Percentiles rank a stretch among this genome's conserved stretches.
Evolutionary conservation across 2,113 vertebrate species (phyloP).

Genomic region (Stegostoma tigrinum): DNA sequence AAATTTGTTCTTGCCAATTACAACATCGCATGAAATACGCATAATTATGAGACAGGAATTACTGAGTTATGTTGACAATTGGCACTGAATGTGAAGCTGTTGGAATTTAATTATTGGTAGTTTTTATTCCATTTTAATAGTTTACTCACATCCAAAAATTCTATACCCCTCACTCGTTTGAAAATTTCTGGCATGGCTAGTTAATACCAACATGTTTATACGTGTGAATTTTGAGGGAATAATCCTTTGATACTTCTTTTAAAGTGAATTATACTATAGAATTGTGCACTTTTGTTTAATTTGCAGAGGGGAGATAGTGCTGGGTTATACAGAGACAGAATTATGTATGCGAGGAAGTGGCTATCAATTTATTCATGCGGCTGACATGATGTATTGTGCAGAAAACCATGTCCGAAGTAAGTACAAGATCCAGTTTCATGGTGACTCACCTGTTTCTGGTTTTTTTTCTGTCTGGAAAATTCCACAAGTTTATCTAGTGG

Average conservation of each 20-base stretch:
- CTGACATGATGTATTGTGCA: slow-evolving; percentile 78
- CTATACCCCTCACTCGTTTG: neutral
- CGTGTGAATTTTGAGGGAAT: neutral
- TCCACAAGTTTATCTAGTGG: neutral
- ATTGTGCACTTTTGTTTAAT: slow-evolving; percentile 7
- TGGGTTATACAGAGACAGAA: slow-evolving; percentile 76
- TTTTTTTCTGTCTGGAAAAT: neutral
- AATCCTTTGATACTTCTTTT: neutral
- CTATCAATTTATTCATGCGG: slow-evolving; percentile 78
- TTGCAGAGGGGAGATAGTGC: slow-evolving; percentile 66
- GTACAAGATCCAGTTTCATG: slow-evolving; percentile 42
- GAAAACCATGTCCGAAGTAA: slow-evolving; percentile 76
- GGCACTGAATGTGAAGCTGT: neutral
- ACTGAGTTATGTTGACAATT: neutral
- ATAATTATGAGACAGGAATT: neutral
- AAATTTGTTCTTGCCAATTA: neutral
- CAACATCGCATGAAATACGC: neutral
- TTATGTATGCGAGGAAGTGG: slow-evolving; percentile 67
- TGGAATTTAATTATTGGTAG: neutral
- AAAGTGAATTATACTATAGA: neutral
- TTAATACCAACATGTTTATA: neutral
- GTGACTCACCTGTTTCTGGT: neutral
- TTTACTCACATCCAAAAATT: neutral
- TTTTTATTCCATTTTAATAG: neutral
- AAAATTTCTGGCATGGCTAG: neutral